Conservation (phyloP, 2,888 invertebrate genomes). For the Steinernema hermaphroditum region DNA sequence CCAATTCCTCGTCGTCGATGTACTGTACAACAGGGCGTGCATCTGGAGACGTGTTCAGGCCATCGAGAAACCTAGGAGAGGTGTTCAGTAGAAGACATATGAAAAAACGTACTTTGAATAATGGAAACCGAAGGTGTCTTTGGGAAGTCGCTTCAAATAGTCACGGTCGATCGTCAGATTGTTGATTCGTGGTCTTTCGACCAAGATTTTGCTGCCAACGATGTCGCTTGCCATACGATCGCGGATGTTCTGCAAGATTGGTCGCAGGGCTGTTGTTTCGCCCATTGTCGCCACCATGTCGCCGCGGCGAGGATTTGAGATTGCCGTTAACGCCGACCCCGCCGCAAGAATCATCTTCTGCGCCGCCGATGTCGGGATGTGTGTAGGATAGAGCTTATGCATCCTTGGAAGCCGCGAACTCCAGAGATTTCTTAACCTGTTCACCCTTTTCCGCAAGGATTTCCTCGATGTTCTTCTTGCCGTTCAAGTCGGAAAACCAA, state of each 20-base stretch:
- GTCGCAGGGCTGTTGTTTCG: constrained; percentile 83
- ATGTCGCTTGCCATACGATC: constrained; percentile 77
- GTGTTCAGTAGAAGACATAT: background rate
- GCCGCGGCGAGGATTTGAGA: constrained; percentile 78
- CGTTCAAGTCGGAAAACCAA: constrained; percentile 81
- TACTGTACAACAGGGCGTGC: constrained; percentile 86
- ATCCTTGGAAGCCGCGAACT: constrained; percentile 33
- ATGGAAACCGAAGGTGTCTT: constrained; percentile 81
- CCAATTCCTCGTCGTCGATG: constrained; percentile 83
- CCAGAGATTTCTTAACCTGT: constrained; percentile 71
- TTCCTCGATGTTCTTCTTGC: constrained; percentile 80
- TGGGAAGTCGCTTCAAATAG: constrained; percentile 76
- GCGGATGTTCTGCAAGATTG: constrained; percentile 56
- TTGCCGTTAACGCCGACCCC: constrained; percentile 77
- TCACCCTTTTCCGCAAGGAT: constrained; percentile 86
- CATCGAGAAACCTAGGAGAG: constrained; percentile 50
- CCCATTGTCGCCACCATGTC: constrained; percentile 93
- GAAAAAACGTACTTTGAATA: constrained; percentile 74
- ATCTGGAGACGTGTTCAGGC: constrained; percentile 85
- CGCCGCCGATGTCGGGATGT: constrained; percentile 69
- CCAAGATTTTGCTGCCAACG: constrained; percentile 78
- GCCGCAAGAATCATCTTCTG: constrained; percentile 79
- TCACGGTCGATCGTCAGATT: constrained; percentile 79
- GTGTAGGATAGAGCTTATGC: constrained; percentile 47
- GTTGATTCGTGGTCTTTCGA: constrained; percentile 83